Evolutionary conservation across 2,888 invertebrate genomes (phyloP), one percentile per base, ranked within the genome.

Genomic region (Phorcus lineatus): DNA sequence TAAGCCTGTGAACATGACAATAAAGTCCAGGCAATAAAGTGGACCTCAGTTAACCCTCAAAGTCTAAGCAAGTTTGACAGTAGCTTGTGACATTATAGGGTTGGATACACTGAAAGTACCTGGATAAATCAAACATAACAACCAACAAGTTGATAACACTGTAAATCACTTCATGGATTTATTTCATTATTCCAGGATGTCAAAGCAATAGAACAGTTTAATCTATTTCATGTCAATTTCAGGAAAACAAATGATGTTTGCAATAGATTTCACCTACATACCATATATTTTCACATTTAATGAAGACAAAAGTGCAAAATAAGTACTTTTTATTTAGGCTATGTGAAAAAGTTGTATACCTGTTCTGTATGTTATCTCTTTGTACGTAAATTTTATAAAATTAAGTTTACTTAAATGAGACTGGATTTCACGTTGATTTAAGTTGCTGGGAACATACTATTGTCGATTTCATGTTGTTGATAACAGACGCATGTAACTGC

Each of bases 141-240:
- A 24, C 62, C 28, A 16, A 24, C 28, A 28, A 24, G 28, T 62
- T 28, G n/a, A 62, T 62, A 62, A 62, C 16, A 62, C 28, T 28
- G 28, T 62, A 62, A 28, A 62, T 62, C 62, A 62, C 62, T 62
- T 28, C 9, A 22, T 24, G 13, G 24, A 62, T 24, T 62, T 62
- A 62, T 62, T 28, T 62, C 62, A 62, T 62, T 62, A 62, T 62
- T 62, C 28, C 28, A 28, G 17, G 28, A 62, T 62, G 62, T 62
- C 62, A 62, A 16, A 24, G 62, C 62, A 62, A 62, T 24, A 62
- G 28, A 62, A 62, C 22, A 62, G 7, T 24, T 17, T 62, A 62
- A 62, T 62, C 62, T 62, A 24, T 62, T 62, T 62, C 62, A 62
- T 24, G 62, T 62, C 62, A 62, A 28, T 62, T 62, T 22, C 62